phyloP scores from a whole-genome alignment of 2,888 invertebrate genomes.

The Epiblema foenella region DNA sequence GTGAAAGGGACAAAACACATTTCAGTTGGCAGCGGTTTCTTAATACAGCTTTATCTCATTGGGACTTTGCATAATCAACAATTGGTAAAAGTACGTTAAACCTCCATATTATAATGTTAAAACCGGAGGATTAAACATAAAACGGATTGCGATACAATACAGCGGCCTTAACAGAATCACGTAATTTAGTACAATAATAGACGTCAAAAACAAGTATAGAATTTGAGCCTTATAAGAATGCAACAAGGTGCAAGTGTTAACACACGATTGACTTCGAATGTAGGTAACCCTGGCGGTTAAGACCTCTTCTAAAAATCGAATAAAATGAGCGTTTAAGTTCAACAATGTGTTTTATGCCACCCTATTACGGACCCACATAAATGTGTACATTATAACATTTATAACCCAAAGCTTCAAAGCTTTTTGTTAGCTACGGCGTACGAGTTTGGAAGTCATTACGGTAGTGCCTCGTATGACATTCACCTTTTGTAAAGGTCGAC shows the following conservation, averaged over 20 bases:
- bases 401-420: slow-evolving; percentile 12
- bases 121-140: neutral
- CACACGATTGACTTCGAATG: neutral
- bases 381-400: slow-evolving; percentile 14
- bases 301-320: neutral
- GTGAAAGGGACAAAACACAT: neutral
- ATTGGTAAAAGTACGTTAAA: neutral
- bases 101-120: slow-evolving; percentile 5
- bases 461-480: neutral
- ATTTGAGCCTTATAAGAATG: too few species aligned
- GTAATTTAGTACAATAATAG: neutral
- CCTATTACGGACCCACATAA: slow-evolving; percentile 28
- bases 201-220: neutral
- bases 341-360: slow-evolving; percentile 36
- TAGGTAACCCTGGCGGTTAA: neutral
- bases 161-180: neutral
- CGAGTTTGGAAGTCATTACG: slow-evolving; percentile 37
- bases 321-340: slow-evolving; percentile 25
- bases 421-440: slow-evolving; percentile 3
- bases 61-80: slow-evolving; percentile 3
- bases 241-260: neutral
- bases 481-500: too few species aligned
- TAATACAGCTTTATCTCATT: neutral
- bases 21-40: too few species aligned
- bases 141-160: slow-evolving; percentile 21